phyloP scores from a whole-genome alignment of 2,113 vertebrate species.

The Rhabdornis inornatus region DNA sequence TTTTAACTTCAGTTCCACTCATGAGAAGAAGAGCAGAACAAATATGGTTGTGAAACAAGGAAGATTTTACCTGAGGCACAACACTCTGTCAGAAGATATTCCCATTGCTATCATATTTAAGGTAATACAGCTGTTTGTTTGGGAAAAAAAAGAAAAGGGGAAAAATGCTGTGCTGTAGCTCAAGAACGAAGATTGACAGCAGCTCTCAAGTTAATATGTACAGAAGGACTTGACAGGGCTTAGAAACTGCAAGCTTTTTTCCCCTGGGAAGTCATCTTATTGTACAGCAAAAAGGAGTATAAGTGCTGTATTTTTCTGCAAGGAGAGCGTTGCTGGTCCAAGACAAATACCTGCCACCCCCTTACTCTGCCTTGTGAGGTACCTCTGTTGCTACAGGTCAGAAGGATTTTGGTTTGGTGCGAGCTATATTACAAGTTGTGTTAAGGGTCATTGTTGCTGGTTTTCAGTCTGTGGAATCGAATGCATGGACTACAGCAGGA shows the following conservation, averaged over 20 bases:
- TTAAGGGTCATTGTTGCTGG: neutral
- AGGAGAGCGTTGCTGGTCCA: neutral
- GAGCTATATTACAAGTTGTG: neutral
- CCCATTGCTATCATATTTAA: slow-evolving; percentile 98
- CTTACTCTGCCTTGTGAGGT: neutral
- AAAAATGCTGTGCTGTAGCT: neutral
- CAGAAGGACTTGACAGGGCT: neutral
- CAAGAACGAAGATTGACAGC: neutral
- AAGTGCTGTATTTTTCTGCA: neutral
- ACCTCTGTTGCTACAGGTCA: neutral
- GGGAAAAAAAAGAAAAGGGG: fast-evolving
- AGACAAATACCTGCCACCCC: neutral
- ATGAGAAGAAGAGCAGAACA: slow-evolving; percentile 98
- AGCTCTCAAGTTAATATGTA: neutral
- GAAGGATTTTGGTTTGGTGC: neutral
- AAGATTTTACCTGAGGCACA: slow-evolving; percentile 93
- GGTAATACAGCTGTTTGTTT: slow-evolving; percentile 67
- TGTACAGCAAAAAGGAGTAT: neutral
- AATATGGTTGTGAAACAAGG: slow-evolving; percentile 96
- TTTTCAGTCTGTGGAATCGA: neutral
- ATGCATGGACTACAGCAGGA: neutral
- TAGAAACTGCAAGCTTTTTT: neutral
- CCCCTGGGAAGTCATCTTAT: neutral
- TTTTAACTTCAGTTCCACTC: slow-evolving; percentile 85
- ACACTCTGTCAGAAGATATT: slow-evolving; percentile 95